These are phyloP conservation scores for Urocolius indicus DNA, from an alignment of 2,113 vertebrate species.

Conservation along the genomic window DNA sequence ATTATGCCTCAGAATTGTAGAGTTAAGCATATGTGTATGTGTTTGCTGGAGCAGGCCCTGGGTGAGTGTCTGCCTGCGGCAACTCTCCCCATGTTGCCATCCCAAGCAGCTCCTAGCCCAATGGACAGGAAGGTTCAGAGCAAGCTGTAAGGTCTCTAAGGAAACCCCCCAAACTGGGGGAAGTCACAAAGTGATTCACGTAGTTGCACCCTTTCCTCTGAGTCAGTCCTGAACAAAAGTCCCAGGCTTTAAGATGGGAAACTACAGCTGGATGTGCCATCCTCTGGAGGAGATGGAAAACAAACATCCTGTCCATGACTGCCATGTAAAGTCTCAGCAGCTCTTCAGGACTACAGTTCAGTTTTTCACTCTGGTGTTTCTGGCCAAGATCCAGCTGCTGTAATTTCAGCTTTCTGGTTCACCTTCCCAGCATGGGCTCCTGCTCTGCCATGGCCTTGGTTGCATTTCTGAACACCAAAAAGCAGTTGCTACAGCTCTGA, in stretches of 20 bases:
- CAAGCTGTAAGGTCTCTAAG: background rate
- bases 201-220: conserved; percentile 58
- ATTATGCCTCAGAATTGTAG: conserved; percentile 62
- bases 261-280: background rate
- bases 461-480: background rate
- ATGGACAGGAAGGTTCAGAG: background rate
- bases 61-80: fast-evolving
- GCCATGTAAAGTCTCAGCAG: background rate
- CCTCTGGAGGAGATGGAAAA: conserved; percentile 25
- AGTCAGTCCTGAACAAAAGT: conserved; percentile 47
- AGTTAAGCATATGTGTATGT: conserved; percentile 48
- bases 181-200: background rate
- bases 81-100: background rate
- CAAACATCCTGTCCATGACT: conserved; percentile 19
- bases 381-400: background rate
- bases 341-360: background rate
- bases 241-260: conserved; percentile 8
- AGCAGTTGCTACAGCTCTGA: background rate
- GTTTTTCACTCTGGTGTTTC: background rate
- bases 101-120: background rate
- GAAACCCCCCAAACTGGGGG: background rate
- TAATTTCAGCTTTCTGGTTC: conserved; percentile 11
- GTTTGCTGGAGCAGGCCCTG: background rate
- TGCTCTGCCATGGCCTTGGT: background rate
- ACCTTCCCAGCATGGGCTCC: background rate